phyloP scores from a whole-genome alignment of 2,113 vertebrate species.

The Rutilus rutilus region DNA sequence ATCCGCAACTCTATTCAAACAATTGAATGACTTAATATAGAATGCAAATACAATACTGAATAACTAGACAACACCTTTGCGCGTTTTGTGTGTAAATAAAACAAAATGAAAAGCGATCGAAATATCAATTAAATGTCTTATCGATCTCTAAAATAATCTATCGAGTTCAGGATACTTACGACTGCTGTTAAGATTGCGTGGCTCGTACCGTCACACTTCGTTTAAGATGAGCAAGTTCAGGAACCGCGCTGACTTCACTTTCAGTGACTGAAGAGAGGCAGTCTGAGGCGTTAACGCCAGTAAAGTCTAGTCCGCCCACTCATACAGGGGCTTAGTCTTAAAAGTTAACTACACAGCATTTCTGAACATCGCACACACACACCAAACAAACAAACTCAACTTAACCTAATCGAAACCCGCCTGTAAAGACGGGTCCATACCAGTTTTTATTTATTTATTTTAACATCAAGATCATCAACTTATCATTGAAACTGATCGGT shows the following conservation, averaged over 20 bases:
- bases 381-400: not conserved
- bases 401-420: not conserved
- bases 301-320: conserved; percentile 6
- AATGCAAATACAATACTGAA: not conserved
- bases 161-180: conserved; percentile 1
- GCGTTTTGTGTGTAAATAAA: not conserved
- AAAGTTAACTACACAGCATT: not conserved
- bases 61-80: not conserved
- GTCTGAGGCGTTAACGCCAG: not conserved
- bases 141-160: not conserved
- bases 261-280: not conserved
- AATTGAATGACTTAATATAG: not conserved
- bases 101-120: not conserved
- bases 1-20: not conserved
- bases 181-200: not conserved
- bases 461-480: not conserved
- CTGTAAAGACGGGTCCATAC: not conserved
- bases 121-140: not conserved
- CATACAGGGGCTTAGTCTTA: too few species aligned
- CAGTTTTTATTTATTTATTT: not conserved
- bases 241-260: not conserved
- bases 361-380: not conserved
- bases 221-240: not conserved
- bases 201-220: not conserved
- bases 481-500: not conserved